Evolutionary conservation across 2,888 invertebrate species (phyloP), one percentile per base, ranked within the genome.

Genomic region (Pilophorus perplexus): DNA sequence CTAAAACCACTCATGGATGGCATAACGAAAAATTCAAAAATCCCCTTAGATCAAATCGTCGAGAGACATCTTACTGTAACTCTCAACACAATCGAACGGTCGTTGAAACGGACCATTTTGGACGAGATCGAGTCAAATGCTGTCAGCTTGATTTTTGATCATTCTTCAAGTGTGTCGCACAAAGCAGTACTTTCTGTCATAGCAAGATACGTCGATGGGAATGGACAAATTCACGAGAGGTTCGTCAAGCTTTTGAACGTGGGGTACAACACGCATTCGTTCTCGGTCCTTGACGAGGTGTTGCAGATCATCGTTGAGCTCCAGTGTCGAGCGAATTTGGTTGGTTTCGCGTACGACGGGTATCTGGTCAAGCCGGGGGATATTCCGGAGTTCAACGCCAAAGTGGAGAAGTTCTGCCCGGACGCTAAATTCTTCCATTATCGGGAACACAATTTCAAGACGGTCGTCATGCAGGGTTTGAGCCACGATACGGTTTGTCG

Each of bases 261-360:
- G 3, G 10, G 23, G 10, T 16, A 44, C n/a, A 6, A 18, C 14
- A 20, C 48, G 8, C 1, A 1, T 8, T n/a, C 6, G 6, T 33
- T 33, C 33, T n/a, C n/a, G n/a, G 12, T 33, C 6, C 6, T 6
- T 8, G 12, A 33, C 12, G 6, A 8, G 6, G 33, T 33, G 6
- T 8, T 33, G 6, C 6, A 33, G 6, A 8, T 33, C 6, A 12
- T 12, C 33, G 33, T 8, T 8, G 33, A 33, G 6, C 33, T 33
- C 6, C 6, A 33, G 6, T 33, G 33, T 12, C 6, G 12, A 55
- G 2, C 14, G 22, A 55, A 37, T 37, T 3, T 55, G 18, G 37
- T 55, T 20, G 55, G 55, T 2, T 55, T 37, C 12, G 38, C 55
- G 8, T 55, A 37, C 38, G 55, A 55, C 37, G 55, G 55, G 2